Evolutionary conservation across 2,888 invertebrate species (phyloP).

Genomic region (Anthoptus insignis): DNA sequence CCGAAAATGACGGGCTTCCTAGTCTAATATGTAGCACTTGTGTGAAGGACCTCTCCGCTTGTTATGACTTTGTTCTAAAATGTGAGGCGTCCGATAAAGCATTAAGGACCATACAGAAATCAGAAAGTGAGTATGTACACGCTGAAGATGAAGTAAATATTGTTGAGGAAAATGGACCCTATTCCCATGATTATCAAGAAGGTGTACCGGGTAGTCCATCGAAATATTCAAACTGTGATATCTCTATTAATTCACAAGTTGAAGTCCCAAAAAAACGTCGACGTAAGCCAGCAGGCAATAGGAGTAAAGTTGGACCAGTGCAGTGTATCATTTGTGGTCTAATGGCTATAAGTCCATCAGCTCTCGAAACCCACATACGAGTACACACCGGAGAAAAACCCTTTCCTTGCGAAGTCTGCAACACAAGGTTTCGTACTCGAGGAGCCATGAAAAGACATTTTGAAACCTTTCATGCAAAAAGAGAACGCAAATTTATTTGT

Average conservation of each 20-base stretch:
- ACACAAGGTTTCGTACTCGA: slow-evolving; percentile 64
- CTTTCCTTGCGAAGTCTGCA: slow-evolving; percentile 65
- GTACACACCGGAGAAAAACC: slow-evolving; percentile 79
- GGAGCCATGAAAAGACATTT: slow-evolving; percentile 71
- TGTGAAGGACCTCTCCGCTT: slow-evolving; percentile 61
- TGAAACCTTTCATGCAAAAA: slow-evolving; percentile 61
- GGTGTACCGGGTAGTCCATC: slow-evolving; percentile 41
- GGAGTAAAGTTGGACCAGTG: slow-evolving; percentile 61
- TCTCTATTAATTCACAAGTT: not conserved
- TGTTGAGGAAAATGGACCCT: slow-evolving; percentile 51
- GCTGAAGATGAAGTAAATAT: slow-evolving; percentile 24
- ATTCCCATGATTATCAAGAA: slow-evolving; percentile 35
- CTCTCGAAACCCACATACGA: slow-evolving; percentile 72
- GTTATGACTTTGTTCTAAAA: slow-evolving; percentile 70
- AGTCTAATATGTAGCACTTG: slow-evolving; percentile 69
- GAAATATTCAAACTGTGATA: slow-evolving; percentile 33
- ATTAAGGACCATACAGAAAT: slow-evolving; percentile 59
- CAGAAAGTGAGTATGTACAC: slow-evolving; percentile 20
- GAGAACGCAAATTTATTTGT: slow-evolving; percentile 74
- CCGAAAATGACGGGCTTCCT: slow-evolving; percentile 72
- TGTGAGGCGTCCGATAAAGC: slow-evolving; percentile 72
- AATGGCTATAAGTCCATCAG: slow-evolving; percentile 64
- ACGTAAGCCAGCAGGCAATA: slow-evolving; percentile 24
- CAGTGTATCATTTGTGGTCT: slow-evolving; percentile 72
- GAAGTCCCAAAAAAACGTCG: not conserved